Conservation (phyloP, 2,797 vertebrate genomes). For the Cyclura pinguis region DNA sequence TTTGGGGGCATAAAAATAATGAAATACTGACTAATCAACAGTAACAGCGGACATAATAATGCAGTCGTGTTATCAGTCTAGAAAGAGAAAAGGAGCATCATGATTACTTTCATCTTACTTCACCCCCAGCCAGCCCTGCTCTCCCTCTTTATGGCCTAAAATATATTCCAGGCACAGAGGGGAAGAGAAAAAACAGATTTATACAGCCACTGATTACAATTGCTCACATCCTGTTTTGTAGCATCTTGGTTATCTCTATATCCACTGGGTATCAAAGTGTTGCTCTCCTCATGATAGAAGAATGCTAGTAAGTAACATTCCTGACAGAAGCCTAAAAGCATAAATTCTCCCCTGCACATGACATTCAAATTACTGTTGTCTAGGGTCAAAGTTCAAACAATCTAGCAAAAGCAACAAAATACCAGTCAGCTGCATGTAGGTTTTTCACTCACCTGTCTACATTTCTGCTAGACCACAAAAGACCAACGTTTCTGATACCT, state of each 20-base stretch:
- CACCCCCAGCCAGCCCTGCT: neutral
- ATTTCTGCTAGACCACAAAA: slow-evolving; percentile 56
- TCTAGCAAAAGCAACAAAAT: neutral
- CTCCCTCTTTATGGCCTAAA: neutral
- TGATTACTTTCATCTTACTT: neutral
- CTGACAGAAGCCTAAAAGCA: neutral
- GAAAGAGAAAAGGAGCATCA: neutral
- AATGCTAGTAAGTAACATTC: too few species aligned
- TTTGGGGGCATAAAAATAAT: neutral
- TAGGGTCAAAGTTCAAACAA: neutral
- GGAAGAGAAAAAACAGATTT: neutral
- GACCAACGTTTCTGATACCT: slow-evolving; percentile 62
- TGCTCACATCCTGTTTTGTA: neutral
- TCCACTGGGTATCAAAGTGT: too few species aligned
- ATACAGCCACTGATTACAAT: neutral
- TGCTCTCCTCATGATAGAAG: too few species aligned
- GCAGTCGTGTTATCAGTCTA: neutral
- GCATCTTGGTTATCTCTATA: too few species aligned
- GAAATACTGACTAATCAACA: neutral
- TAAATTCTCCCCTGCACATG: neutral
- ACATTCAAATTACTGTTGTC: neutral
- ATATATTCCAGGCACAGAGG: neutral
- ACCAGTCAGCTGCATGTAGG: neutral
- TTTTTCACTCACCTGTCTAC: slow-evolving; percentile 66
- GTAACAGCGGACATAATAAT: neutral